These are phyloP conservation scores for Tenthredo amoena DNA, from an alignment of 2,888 invertebrate species.

Conservation along the genomic window DNA sequence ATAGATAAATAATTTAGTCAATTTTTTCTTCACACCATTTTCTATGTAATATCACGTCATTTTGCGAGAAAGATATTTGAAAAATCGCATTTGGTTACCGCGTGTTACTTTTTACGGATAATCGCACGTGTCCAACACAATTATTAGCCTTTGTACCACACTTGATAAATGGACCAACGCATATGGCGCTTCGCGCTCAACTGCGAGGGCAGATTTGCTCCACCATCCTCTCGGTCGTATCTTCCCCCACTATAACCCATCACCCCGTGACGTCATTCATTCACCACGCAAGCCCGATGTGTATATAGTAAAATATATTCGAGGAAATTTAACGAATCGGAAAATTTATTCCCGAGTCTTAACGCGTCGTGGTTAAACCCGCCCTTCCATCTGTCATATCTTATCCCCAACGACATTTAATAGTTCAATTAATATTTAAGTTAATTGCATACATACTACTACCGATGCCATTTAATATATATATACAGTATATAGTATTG, in stretches of 20 bases:
- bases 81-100: constrained; percentile 25
- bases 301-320: constrained; percentile 26
- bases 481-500: too few species aligned
- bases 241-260: constrained; percentile 65
- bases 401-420: neutral
- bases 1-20: neutral
- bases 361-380: neutral
- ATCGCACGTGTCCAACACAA: constrained; percentile 71
- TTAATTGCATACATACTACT: neutral
- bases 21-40: neutral
- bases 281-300: constrained; percentile 62
- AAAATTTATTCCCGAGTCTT: constrained; percentile 37
- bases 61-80: neutral
- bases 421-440: neutral
- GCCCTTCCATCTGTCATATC: neutral
- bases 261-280: constrained; percentile 54
- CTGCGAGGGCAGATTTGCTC: constrained; percentile 67
- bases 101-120: constrained; percentile 66
- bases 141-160: constrained; percentile 67
- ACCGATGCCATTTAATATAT: too few species aligned
- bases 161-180: constrained; percentile 71
- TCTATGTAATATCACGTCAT: neutral
- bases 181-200: constrained; percentile 74
- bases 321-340: constrained; percentile 43
- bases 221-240: constrained; percentile 65